A percentile compares a stretch with the other conserved stretches of the same genome.
phyloP scores from a whole-genome alignment of 2,888 invertebrate genomes.

The Eulithis prunata region DNA sequence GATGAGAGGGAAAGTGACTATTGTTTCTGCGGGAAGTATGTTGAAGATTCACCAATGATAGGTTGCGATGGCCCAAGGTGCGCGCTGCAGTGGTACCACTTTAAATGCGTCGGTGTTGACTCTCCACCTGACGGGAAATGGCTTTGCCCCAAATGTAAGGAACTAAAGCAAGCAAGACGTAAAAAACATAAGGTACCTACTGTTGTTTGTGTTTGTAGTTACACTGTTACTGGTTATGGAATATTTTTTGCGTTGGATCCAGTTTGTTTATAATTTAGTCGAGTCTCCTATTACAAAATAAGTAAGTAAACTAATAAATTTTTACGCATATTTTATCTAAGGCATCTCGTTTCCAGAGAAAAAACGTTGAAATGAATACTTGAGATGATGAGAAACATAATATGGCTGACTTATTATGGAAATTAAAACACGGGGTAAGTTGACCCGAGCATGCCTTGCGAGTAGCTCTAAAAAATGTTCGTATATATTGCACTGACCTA shows the following conservation, averaged over 20 bases:
- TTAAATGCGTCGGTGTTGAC: slow-evolving; percentile 62
- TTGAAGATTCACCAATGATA: slow-evolving; percentile 61
- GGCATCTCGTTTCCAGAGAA: slow-evolving; percentile 28
- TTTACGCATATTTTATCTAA: slow-evolving; percentile 25
- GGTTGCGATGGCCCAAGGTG: slow-evolving; percentile 66
- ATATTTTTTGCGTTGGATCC: too few species aligned
- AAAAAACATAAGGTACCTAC: slow-evolving; percentile 26
- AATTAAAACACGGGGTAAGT: slow-evolving; percentile 36
- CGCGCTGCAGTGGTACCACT: slow-evolving; percentile 65
- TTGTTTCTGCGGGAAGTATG: slow-evolving; percentile 62
- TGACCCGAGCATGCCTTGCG: slow-evolving; percentile 22
- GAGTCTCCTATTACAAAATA: slow-evolving; percentile 3
- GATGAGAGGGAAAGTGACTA: slow-evolving; percentile 51
- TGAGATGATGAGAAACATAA: slow-evolving; percentile 31
- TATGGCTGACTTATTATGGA: slow-evolving; percentile 29
- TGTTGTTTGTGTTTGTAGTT: not conserved
- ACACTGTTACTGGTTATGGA: too few species aligned
- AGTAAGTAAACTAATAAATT: slow-evolving; percentile 26
- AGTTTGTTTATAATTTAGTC: slow-evolving; percentile 1
- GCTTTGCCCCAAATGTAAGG: slow-evolving; percentile 61
- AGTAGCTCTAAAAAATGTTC: slow-evolving; percentile 18
- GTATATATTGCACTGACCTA: slow-evolving; percentile 17
- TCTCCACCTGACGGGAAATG: slow-evolving; percentile 64
- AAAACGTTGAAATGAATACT: slow-evolving; percentile 33
- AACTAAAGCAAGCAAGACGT: slow-evolving; percentile 29